These are phyloP conservation scores for Aphelenchoides fujianensis DNA, from an alignment of 1,140 invertebrate species.

Conservation along the genomic window DNA sequence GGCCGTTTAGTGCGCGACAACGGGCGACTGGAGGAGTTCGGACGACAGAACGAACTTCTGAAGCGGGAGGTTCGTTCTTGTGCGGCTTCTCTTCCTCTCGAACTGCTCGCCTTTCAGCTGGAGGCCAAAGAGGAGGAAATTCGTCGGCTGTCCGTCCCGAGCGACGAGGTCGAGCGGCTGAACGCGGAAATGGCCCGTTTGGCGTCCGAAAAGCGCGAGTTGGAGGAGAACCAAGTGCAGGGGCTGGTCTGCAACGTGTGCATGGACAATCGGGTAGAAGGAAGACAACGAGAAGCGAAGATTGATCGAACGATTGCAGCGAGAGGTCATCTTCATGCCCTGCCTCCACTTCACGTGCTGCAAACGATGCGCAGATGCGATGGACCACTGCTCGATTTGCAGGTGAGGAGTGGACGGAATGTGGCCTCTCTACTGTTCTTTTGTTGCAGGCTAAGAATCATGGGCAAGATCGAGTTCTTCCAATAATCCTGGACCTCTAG, in stretches of 20 bases:
- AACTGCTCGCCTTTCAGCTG: constrained; percentile 16
- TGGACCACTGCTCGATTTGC: constrained; percentile 32
- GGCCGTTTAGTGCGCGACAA: constrained; percentile 30
- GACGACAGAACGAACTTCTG: constrained; percentile 10
- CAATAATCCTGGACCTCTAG: too few relatives aligned
- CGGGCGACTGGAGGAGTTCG: neutral
- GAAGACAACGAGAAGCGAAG: too few relatives aligned
- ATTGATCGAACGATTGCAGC: constrained; percentile 24
- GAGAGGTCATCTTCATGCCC: constrained; percentile 37
- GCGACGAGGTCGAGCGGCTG: constrained; percentile 7
- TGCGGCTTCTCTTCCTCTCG: neutral
- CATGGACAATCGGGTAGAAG: constrained; percentile 35
- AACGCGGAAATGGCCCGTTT: constrained; percentile 3
- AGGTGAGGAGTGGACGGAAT: too few relatives aligned
- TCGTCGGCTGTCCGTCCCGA: constrained; percentile 3
- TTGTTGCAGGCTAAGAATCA: constrained; percentile 34
- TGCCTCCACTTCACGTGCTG: constrained; percentile 38
- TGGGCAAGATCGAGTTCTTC: constrained; percentile 40
- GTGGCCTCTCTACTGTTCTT: too few relatives aligned
- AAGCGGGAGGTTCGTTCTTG: neutral
- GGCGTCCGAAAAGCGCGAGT: constrained; percentile 25
- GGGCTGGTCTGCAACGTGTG: constrained; percentile 28
- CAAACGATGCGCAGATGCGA: constrained; percentile 32
- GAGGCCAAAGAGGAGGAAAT: constrained; percentile 27
- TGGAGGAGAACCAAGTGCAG: constrained; percentile 22